Conservation (phyloP, 2,113 vertebrate species). For the Geothlypis trichas region DNA sequence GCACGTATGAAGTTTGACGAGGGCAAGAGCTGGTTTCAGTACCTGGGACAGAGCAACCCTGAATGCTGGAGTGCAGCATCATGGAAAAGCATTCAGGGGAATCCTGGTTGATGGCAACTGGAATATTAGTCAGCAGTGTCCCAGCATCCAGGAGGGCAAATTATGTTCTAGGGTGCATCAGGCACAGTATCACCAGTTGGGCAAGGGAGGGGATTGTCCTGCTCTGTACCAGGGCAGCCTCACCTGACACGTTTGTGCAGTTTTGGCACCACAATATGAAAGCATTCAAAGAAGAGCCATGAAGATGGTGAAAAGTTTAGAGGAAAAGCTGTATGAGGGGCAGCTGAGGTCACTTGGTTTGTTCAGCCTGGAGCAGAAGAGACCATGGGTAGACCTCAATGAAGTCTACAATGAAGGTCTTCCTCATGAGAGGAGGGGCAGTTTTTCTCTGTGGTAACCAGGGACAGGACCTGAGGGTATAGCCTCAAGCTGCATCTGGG, state of each 20-base stretch:
- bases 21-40: neutral
- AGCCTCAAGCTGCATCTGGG: neutral
- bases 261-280: neutral
- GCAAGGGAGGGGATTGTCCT: neutral
- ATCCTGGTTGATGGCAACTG: neutral
- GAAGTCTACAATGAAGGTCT: neutral
- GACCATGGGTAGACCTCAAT: neutral
- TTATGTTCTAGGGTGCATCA: rapidly evolving
- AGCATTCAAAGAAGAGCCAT: neutral
- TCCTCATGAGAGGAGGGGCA: neutral
- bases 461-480: neutral
- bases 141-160: neutral
- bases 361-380: neutral
- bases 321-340: rapidly evolving
- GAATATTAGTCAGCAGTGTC: neutral
- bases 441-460: neutral
- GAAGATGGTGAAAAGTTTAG: neutral
- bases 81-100: neutral
- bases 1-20: neutral
- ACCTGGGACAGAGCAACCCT: too few relatives aligned
- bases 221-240: rapidly evolving
- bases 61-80: neutral
- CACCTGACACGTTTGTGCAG: neutral
- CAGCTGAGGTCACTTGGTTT: neutral
- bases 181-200: rapidly evolving